phyloP scores from a whole-genome alignment of 2,797 vertebrate species.

The Chelon auratus region DNA sequence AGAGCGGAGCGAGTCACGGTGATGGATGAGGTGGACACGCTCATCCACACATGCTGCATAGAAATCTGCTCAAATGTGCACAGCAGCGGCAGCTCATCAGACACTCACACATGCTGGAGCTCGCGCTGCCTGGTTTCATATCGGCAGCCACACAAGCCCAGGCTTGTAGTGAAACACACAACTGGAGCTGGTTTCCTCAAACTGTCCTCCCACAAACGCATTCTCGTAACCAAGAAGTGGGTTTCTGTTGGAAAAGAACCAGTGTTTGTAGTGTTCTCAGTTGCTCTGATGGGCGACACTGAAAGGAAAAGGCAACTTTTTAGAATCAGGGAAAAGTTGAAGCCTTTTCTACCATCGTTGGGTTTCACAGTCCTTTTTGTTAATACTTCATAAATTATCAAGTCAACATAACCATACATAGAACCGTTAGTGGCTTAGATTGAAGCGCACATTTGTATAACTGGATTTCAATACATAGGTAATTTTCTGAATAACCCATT shows the following conservation, averaged over 20 bases:
- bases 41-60: not conserved
- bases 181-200: constrained; percentile 17
- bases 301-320: not conserved
- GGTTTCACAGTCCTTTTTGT: too few species aligned
- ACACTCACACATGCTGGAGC: not conserved
- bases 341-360: too few species aligned
- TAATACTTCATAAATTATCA: too few species aligned
- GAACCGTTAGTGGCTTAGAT: too few species aligned
- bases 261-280: constrained; percentile 2
- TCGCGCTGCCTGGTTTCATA: constrained; percentile 28
- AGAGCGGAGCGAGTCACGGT: constrained; percentile 34
- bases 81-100: not conserved
- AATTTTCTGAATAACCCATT: too few species aligned
- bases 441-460: too few species aligned
- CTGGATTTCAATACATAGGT: too few species aligned
- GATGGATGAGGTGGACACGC: not conserved
- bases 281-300: not conserved
- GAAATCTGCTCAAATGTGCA: too few species aligned
- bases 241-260: not conserved
- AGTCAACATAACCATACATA: too few species aligned
- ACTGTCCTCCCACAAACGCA: not conserved
- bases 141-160: constrained; percentile 38
- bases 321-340: too few species aligned
- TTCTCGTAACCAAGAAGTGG: not conserved
- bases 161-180: constrained; percentile 35